Evolutionary conservation across 1,140 invertebrate genomes (phyloP), one percentile per base, ranked within the genome.

Genomic region (Papilio dardanus): DNA sequence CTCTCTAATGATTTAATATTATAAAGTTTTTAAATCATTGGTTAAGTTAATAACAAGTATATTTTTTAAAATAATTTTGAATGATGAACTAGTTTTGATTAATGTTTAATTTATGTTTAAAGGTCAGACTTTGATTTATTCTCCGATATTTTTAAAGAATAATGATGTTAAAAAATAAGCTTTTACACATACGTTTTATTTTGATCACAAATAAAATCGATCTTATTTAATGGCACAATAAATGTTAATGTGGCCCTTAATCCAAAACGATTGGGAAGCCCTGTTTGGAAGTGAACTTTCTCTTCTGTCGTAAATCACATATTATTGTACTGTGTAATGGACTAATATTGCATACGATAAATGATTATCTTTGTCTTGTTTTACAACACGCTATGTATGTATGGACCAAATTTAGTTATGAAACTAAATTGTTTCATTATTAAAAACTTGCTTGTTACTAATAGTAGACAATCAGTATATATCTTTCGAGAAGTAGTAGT

Each of bases 281-380:
- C 54, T 73, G 50, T n/a, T 58, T 73, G 14, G 14, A 58, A 73
- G 28, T 19, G 31, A 73, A 73, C 71, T 73, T 73, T 73, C 71
- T 73, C 71, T 69, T 69, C 35, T 30, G 46, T 73, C 31, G 42
- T 54, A 71, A 71, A 73, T 69, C 67, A 35, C 67, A 69, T 54
- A 54, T 73, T 54, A 73, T 73, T 73, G 71, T 73, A 54, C 24
- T 33, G 33, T 58, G 28, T 54, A 50, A 73, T 54, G n/a, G 30
- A 21, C 71, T 33, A 69, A 69, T 62, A 69, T 69, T 40, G 50
- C 71, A 58, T 58, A 73, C 71, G 71, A 21, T 50, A 33, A 73
- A 50, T 21, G 10, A 4, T n/a, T 54, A 30, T 58, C 46, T 73
- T 73, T 73, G 71, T 73, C n/a, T 73, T 58, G 58, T 35, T 73